Percentiles rank a stretch among this genome's conserved stretches.
Conservation (phyloP, 2,888 invertebrate species). For the Polydrusus pterygomalis region DNA sequence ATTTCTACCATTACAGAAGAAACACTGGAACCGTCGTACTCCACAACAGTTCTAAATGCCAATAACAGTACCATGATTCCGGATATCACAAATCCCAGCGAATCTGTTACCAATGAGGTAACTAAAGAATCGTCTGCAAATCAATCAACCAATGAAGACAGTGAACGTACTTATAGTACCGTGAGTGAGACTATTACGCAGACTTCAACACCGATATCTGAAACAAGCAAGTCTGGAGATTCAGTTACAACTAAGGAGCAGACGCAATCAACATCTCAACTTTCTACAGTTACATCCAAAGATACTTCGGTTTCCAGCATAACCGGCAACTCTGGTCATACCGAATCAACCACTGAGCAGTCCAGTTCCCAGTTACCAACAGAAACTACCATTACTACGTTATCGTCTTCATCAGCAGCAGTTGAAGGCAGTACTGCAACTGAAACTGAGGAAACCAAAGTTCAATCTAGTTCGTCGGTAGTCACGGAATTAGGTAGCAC, state of each 20-base stretch:
- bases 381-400: too few species aligned
- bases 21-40: background rate
- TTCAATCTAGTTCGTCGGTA: too few species aligned
- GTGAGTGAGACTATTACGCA: background rate
- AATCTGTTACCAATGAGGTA: background rate
- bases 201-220: background rate
- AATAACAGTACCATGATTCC: background rate
- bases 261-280: background rate
- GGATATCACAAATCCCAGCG: background rate
- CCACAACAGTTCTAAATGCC: constrained; percentile 12
- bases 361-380: background rate
- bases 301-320: background rate
- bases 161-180: background rate
- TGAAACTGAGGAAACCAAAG: too few species aligned
- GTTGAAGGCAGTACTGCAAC: background rate
- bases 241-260: background rate
- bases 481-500: too few species aligned
- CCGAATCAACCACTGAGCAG: background rate
- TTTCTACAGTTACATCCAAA: background rate
- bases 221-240: background rate
- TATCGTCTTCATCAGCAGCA: too few species aligned
- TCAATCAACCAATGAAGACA: background rate
- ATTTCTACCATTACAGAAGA: constrained; percentile 13
- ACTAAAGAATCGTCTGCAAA: constrained; percentile 11
- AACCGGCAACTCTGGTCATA: background rate